A percentile compares a stretch with the other conserved stretches of the same genome.
phyloP scores from a whole-genome alignment of 1,140 invertebrate genomes.

The Drosophila bocki region DNA sequence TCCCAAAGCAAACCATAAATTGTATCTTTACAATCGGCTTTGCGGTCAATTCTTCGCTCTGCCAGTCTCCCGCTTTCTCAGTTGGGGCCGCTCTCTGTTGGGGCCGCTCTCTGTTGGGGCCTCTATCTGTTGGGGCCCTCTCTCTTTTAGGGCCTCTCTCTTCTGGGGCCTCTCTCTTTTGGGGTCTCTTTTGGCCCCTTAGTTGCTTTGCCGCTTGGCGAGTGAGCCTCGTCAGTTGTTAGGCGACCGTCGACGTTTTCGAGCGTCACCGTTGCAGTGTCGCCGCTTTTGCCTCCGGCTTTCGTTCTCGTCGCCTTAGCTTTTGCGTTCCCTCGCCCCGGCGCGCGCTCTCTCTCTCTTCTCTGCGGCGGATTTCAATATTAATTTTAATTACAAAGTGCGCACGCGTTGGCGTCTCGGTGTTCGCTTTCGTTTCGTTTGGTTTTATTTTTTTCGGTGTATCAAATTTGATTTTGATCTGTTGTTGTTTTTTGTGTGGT shows the following conservation, averaged over 20 bases:
- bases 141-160: constrained; percentile 37
- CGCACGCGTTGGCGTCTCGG: constrained; percentile 58
- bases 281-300: constrained; percentile 34
- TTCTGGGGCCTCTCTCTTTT: constrained; percentile 36
- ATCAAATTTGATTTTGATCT: constrained; percentile 33
- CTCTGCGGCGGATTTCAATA: constrained; percentile 23
- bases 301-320: constrained; percentile 10
- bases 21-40: not conserved
- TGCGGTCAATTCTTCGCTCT: constrained; percentile 24
- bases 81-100: constrained; percentile 15
- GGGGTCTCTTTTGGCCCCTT: constrained; percentile 20
- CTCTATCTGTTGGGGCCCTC: constrained; percentile 31
- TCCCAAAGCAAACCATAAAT: not conserved
- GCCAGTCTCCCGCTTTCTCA: not conserved
- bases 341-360: not conserved
- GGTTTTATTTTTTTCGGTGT: constrained; percentile 48
- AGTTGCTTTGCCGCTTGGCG: constrained; percentile 4
- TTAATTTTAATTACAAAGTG: constrained; percentile 39
- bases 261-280: constrained; percentile 47
- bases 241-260: constrained; percentile 72
- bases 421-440: constrained; percentile 10
- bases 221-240: constrained; percentile 65
- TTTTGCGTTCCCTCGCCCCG: not conserved
- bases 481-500: constrained; percentile 36
- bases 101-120: constrained; percentile 28